These are phyloP conservation scores for Apamea sordens DNA, from an alignment of 2,888 invertebrate species.

Conservation along the genomic window DNA sequence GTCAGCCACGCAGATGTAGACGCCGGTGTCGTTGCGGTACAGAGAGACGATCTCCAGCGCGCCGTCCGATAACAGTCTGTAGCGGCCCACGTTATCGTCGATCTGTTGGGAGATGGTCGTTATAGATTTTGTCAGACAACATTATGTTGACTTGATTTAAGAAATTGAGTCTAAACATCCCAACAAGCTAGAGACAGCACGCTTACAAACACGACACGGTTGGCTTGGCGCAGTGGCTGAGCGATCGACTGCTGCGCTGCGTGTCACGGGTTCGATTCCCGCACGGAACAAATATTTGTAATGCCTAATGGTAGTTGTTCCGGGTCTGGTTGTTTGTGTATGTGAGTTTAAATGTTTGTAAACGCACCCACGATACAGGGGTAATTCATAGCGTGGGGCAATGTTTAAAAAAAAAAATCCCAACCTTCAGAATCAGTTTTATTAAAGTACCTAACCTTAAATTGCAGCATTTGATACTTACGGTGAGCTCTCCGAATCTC, in stretches of 20 bases:
- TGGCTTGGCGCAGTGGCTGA: too few species aligned
- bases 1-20: slow-evolving; percentile 96
- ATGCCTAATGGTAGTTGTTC: too few species aligned
- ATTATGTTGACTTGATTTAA: background rate
- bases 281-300: too few species aligned
- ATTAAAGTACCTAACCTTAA: background rate
- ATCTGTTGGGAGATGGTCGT: slow-evolving; percentile 89
- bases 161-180: background rate
- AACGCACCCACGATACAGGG: too few species aligned
- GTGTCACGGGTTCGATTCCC: too few species aligned
- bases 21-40: slow-evolving; percentile 94
- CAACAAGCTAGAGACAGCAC: background rate
- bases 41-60: slow-evolving; percentile 95
- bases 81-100: slow-evolving; percentile 93
- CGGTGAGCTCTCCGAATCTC: slow-evolving; percentile 93
- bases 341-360: too few species aligned
- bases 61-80: slow-evolving; percentile 93
- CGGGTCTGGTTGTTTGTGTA: too few species aligned
- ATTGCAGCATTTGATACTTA: slow-evolving; percentile 77
- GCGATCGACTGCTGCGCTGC: too few species aligned
- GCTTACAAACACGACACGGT: background rate
- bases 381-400: too few species aligned
- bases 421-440: background rate
- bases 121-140: background rate
- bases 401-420: background rate